A percentile compares a stretch with the other conserved stretches of the same genome.
Conservation (phyloP, 1,140 invertebrate genomes). For the Lasioglossum albipes region DNA sequence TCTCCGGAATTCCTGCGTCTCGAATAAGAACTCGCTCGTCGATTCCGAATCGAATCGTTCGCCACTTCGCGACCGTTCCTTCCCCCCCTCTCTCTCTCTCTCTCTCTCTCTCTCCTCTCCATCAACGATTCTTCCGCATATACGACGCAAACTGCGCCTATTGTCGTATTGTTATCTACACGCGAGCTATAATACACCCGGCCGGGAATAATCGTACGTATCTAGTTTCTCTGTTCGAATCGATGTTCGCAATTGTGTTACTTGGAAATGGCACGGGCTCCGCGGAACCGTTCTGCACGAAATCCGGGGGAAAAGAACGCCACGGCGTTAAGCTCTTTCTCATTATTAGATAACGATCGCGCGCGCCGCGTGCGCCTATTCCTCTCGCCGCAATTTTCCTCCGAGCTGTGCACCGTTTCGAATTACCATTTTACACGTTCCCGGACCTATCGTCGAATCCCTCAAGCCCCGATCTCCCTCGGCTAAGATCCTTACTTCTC, state of each 20-base stretch:
- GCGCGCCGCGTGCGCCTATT: not conserved
- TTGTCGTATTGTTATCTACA: conserved; percentile 38
- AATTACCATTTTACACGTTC: conserved; percentile 3
- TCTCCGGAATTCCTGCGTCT: not conserved
- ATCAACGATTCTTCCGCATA: conserved; percentile 2
- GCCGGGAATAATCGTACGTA: conserved; percentile 41
- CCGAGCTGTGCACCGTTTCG: not conserved
- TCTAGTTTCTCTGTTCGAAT: conserved; percentile 45
- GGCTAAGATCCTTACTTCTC: not conserved
- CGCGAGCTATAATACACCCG: conserved; percentile 23
- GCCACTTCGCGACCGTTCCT: not conserved
- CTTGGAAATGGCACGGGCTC: conserved; percentile 30
- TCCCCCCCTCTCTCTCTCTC: not conserved
- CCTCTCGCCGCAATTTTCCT: not conserved
- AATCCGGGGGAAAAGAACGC: not conserved
- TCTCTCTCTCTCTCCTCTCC: not conserved
- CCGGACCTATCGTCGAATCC: not conserved
- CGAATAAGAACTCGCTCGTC: not conserved
- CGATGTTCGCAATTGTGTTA: conserved; percentile 42
- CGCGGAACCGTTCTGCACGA: conserved; percentile 28
- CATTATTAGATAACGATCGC: conserved; percentile 37
- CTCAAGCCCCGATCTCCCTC: not conserved
- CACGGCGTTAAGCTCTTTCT: conserved; percentile 6
- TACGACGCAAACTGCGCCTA: conserved; percentile 16
- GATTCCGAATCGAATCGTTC: not conserved